Percentiles rank a stretch among this genome's conserved stretches.
Evolutionary conservation across 2,888 invertebrate genomes (phyloP).

Genomic region (Ashinkailepas kermadecensis): DNA sequence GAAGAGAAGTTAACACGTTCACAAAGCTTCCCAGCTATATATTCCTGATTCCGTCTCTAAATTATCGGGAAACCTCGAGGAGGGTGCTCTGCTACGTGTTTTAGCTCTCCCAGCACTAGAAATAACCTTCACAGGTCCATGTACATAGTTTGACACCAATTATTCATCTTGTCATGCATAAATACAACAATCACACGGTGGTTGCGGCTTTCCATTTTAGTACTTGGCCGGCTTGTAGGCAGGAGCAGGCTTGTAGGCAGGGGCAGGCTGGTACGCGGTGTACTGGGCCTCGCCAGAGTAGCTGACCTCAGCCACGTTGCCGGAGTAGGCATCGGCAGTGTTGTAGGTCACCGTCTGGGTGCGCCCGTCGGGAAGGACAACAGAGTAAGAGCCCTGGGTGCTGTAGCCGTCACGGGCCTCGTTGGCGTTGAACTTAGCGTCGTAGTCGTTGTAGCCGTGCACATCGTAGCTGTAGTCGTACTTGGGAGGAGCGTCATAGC

Average conservation of each 20-base stretch:
- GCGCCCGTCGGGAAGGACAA: constrained; percentile 33
- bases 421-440: constrained; percentile 25
- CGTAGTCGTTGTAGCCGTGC: constrained; percentile 28
- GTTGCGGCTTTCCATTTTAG: no score
- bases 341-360: constrained; percentile 30
- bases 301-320: constrained; percentile 30
- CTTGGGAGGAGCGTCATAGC: not conserved
- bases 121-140: no score
- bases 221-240: no score
- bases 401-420: constrained; percentile 27
- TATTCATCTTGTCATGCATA: no score
- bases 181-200: no score
- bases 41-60: no score
- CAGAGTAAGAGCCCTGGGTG: constrained; percentile 31
- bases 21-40: no score
- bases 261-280: constrained; percentile 18
- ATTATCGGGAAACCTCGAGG: no score
- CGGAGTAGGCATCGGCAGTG: constrained; percentile 28
- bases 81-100: no score
- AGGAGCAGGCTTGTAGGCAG: not conserved
- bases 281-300: constrained; percentile 32
- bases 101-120: no score
- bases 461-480: constrained; percentile 30
- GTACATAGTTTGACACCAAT: no score
- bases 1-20: no score